These are phyloP conservation scores for Tenthredo livida DNA, from an alignment of 2,888 invertebrate species.

Conservation along the genomic window DNA sequence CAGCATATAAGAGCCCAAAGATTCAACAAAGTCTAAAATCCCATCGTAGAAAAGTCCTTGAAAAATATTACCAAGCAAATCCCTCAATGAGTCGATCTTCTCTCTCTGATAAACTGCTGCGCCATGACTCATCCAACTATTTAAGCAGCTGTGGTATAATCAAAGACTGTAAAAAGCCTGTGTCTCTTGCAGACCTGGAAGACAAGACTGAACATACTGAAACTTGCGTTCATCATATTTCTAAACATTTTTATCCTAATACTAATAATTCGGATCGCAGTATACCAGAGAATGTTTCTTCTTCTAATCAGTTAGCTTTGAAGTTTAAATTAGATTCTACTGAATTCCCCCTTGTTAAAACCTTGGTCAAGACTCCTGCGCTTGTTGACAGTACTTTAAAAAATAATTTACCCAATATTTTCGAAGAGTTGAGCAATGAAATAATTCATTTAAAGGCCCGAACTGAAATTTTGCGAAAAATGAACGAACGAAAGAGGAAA, in stretches of 20 bases:
- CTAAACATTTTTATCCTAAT: neutral
- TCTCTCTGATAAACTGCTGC: conserved; percentile 15
- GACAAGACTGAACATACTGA: conserved; percentile 24
- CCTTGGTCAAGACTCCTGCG: neutral
- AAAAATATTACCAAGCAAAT: conserved; percentile 12
- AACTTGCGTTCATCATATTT: neutral
- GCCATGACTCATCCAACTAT: conserved; percentile 10
- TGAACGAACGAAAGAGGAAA: conserved; percentile 6
- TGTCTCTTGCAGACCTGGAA: neutral
- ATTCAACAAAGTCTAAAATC: conserved; percentile 22
- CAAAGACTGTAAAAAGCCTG: neutral
- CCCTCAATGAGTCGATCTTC: neutral
- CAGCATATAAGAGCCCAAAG: conserved; percentile 17
- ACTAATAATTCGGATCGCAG: neutral
- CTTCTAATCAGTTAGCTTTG: neutral
- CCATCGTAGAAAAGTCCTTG: conserved; percentile 15
- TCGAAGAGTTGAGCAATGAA: neutral
- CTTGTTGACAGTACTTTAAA: neutral
- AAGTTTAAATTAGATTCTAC: neutral
- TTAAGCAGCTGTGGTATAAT: neutral
- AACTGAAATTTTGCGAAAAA: conserved; percentile 16
- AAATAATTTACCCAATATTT: neutral
- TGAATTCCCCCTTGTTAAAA: neutral
- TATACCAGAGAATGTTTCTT: neutral
- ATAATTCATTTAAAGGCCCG: neutral